Base-by-base conservation (phyloP, 2,888 invertebrate genomes). In the Linyphia triangularis region DNA sequence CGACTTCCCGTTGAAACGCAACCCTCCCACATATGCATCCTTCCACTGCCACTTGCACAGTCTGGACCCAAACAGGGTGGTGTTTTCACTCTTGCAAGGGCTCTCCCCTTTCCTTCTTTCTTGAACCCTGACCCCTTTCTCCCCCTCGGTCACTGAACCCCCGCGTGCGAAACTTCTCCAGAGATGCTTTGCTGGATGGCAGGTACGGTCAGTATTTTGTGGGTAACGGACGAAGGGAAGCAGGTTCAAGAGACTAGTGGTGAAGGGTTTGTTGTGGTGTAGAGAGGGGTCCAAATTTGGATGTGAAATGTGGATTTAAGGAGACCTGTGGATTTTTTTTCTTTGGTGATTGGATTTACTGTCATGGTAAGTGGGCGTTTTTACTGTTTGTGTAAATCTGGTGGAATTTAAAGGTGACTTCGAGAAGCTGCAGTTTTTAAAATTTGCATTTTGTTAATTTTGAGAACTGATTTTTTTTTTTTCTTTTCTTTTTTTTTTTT, bases 41-140 rank as follows among this genome's bases (percentile, higher is more conserved):
- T 69, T n/a, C 79, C 67, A 67, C 28, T 37, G 81, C 61, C 83
- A 83, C 79, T 86, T 86, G 79, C 40, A 19, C 37, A 24, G 51
- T 75, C 59, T 26, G 73, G 73, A 88, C 81, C 86, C 79, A 88
- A 81, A 88, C 81, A 79, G 86, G 79, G 86, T 72, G 40, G 77
- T n/a, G 57, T 70, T 85, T 77, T 79, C 78, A 30, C 67, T 59
- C 51, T 51, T n/a, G 5, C 30, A 43, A 65, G 69, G 78, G 26
- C 73, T 69, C 75, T 75, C 81, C 86, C 86, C 69, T 86, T 86
- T 75, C 63, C 33, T 79, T n/a, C 43, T 43, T 37, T 73, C 24
- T 43, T 75, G 81, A 67, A 81, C 72, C 63, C 78, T 78, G 78
- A 78, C 85, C 85, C 69, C 70, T 85, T 57, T 72, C 72, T 59